Conservation (phyloP, 1,140 invertebrate genomes). For the Panonychus citri region DNA sequence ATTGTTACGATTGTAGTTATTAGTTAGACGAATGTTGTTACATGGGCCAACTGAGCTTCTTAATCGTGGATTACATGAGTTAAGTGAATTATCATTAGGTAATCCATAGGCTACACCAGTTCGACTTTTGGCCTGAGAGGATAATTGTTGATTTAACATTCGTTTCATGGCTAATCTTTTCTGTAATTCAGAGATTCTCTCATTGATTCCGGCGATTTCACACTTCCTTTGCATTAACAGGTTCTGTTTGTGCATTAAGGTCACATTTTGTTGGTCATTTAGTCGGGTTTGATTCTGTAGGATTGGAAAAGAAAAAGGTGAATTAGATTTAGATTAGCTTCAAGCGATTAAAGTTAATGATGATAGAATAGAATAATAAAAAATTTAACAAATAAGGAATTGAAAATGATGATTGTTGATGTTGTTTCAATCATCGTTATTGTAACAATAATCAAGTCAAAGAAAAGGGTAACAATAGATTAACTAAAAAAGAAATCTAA, state of each 20-base stretch:
- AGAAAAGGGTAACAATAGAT: too few species aligned
- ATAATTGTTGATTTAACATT: conserved; percentile 57
- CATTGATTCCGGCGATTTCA: conserved; percentile 70
- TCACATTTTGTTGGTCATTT: conserved; percentile 73
- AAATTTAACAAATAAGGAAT: background rate
- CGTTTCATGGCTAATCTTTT: conserved; percentile 64
- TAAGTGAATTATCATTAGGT: conserved; percentile 10
- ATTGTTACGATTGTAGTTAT: background rate
- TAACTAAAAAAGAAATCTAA: too few species aligned
- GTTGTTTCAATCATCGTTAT: too few species aligned
- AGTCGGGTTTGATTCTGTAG: conserved; percentile 79
- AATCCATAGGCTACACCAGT: conserved; percentile 18
- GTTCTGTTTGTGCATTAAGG: conserved; percentile 59
- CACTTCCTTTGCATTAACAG: conserved; percentile 59
- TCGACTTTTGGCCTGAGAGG: conserved; percentile 36
- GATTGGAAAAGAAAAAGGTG: background rate
- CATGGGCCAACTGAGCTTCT: conserved; percentile 4
- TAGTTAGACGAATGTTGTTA: background rate
- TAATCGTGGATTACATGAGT: background rate
- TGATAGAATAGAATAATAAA: background rate
- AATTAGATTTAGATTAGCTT: background rate
- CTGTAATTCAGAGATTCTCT: conserved; percentile 72
- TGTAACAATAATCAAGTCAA: too few species aligned
- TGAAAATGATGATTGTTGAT: too few species aligned
- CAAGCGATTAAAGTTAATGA: background rate